Base-by-base conservation (phyloP, 2,888 invertebrate genomes). In the Muschampia plurimacula region DNA sequence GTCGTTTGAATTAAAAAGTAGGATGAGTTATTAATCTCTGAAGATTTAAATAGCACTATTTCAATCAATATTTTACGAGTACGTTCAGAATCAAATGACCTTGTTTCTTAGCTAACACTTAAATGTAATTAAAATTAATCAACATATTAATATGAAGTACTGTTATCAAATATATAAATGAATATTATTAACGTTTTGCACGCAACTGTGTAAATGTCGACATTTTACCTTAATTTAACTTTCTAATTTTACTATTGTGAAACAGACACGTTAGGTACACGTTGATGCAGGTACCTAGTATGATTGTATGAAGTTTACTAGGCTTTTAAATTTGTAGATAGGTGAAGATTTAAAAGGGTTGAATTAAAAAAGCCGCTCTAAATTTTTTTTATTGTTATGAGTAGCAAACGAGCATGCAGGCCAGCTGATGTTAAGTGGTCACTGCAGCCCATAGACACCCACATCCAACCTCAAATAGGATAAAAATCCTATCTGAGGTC, bases 91-190 rank as follows among this genome's bases (percentile, higher is more conserved):
- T 22, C 6, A 68, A 68, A 22, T 62, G 32, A 49, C 49, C 15
- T 60, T 36, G 39, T 70, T 65, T 70, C 44, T 57, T 36, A 70
- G 9, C n/a, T 44, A 9, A 36, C 36, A 49, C 36, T 63, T 32
- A 46, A 65, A 57, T 46, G 57, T 44, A 46, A 65, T 65, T 46
- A 15, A 65, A 70, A 36, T 65, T 70, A 22, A 70, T 70, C 64
- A 69, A 62, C 52, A 32, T 46, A 70, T 70, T 59, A 65, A 55
- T 65, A 46, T 65, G 55, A 44, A 70, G 49, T 39, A 57, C 70
- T 65, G 59, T 66, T 59, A 36, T 65, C 59, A 71, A 71, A 71
- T 67, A 59, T 55, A 59, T 39, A n/a, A 57, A 44, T 59, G 41
- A 9, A 57, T 62, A 36, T 8, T 67, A 66, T 67, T 67, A 70